A percentile compares a stretch with the other conserved stretches of the same genome.
These are phyloP conservation scores for Anoplius nigerrimus DNA, from an alignment of 2,888 invertebrate species.

Conservation along the genomic window DNA sequence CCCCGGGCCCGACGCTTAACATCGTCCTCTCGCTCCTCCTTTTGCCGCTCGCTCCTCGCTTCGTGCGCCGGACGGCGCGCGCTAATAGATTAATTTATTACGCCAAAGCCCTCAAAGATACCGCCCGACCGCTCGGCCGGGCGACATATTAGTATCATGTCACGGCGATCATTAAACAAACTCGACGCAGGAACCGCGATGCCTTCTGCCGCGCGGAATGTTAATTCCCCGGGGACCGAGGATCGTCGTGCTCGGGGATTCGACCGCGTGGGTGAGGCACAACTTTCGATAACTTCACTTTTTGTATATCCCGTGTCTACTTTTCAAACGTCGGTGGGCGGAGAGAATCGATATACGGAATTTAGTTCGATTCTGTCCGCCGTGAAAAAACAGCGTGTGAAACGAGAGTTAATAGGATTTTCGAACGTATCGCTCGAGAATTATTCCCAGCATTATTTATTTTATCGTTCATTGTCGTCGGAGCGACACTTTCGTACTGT, in stretches of 20 bases:
- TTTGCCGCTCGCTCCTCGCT: conserved; percentile 17
- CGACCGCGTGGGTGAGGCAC: conserved; percentile 42
- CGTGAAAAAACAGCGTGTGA: too few species aligned
- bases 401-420: too few species aligned
- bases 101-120: conserved; percentile 70
- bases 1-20: too few species aligned
- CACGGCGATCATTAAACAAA: conserved; percentile 66
- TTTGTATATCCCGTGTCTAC: neutral
- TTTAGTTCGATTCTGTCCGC: too few species aligned
- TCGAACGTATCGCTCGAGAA: too few species aligned
- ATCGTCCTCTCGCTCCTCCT: neutral
- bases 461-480: too few species aligned
- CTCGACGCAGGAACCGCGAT: conserved; percentile 29
- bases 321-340: too few species aligned
- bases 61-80: conserved; percentile 51
- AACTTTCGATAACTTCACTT: conserved; percentile 1
- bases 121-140: conserved; percentile 60
- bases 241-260: conserved; percentile 28
- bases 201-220: conserved; percentile 59
- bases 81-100: conserved; percentile 75
- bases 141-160: conserved; percentile 71
- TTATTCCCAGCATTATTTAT: too few species aligned
- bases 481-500: too few species aligned
- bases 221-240: conserved; percentile 56
- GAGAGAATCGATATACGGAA: too few species aligned